Evolutionary conservation across 1,140 invertebrate genomes (phyloP).

Genomic region (Samia ricini): DNA sequence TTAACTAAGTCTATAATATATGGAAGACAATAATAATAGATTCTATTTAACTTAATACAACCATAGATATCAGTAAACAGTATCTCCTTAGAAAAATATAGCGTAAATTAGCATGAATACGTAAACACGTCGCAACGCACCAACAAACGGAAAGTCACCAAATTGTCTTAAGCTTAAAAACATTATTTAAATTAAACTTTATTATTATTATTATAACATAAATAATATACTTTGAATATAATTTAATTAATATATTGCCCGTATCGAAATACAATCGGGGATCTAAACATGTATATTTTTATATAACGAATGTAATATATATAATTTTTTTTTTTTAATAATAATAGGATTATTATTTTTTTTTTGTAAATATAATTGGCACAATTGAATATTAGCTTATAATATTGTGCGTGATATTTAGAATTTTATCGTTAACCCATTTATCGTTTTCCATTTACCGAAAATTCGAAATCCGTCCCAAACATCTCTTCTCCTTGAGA

Average conservation of each 20-base stretch:
- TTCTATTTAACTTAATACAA: constrained; percentile 36
- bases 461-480: not conserved
- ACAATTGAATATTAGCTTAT: constrained; percentile 21
- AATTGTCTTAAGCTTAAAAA: constrained; percentile 40
- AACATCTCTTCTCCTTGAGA: constrained; percentile 28
- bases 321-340: constrained; percentile 8
- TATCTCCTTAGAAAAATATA: constrained; percentile 45
- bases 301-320: constrained; percentile 14
- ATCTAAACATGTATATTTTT: constrained; percentile 12
- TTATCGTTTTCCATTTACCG: not conserved
- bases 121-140: constrained; percentile 70
- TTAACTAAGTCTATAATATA: constrained; percentile 28
- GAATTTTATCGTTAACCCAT: constrained; percentile 23
- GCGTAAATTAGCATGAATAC: constrained; percentile 58
- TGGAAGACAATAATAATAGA: constrained; percentile 62
- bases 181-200: constrained; percentile 32
- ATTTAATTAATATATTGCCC: constrained; percentile 10
- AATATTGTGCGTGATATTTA: constrained; percentile 42
- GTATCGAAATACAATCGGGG: constrained; percentile 7
- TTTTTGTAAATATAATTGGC: constrained; percentile 27
- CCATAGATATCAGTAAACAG: constrained; percentile 32
- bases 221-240: constrained; percentile 15
- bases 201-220: constrained; percentile 13
- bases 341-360: no score
- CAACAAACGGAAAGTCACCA: constrained; percentile 44